Base-by-base conservation (phyloP, 2,888 invertebrate species). In the Dermolepida albohirtum region DNA sequence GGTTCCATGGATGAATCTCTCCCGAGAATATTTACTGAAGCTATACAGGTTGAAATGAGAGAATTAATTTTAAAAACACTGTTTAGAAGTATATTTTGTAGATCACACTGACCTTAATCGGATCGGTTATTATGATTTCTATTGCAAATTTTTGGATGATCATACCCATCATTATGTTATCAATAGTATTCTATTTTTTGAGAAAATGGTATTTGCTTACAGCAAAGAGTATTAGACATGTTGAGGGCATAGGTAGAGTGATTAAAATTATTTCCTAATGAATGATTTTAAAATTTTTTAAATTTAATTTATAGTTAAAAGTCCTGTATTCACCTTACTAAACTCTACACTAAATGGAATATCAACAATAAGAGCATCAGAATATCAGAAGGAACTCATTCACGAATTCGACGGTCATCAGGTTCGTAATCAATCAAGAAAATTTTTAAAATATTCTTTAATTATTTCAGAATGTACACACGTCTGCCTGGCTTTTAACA, bases 301-400 rank as follows among this genome's bases (percentile, higher is more conserved):
- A 22, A 39, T 44, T 74, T 81, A 86, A 22, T 22, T n/a, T 22
- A 4, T 22, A 85, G 92, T 91, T 64, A 89, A 93, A 70, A 94
- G 95, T 84, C 96, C 97, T 0, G 92, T 97, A 0, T 95, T 95
- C 81, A 92, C 94, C 0, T 95, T 96, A 81, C 87, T 96, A 75
- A 92, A 91, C 41, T 90, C 95, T 0, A 90, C 93, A 0, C 84
- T 96, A 5, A 89, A 91, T 71, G 97, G 96, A 1, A 87, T 97
- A 14, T 88, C 92, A 52, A 95, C 95, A 0, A 94, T 97, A 70
- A 86, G 96, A 67, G 92, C 95, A 0, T 89, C 90, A 1, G 86
- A 87, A 11, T 89, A 90, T 1, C 88, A 92, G 80, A 84, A 88
- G 69, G 84, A 89, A 70, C 88, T 96, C 63, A 87, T 88, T 54